Base-by-base conservation (phyloP, 2,888 invertebrate species). In the Dascillus cervinus region DNA sequence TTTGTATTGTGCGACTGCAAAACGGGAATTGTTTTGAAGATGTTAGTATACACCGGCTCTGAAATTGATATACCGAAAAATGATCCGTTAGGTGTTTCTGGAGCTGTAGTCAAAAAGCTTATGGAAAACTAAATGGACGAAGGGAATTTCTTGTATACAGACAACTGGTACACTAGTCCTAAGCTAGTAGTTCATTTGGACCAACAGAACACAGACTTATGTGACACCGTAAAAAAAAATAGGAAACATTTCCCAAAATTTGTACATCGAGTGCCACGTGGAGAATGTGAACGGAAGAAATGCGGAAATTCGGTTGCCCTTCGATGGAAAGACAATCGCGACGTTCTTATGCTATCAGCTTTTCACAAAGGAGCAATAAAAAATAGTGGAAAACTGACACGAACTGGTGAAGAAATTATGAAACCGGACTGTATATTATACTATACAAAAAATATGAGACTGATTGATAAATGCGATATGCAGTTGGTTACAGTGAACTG, bases 1-100 rank as follows among this genome's bases (percentile, higher is more conserved):
- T 50, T 47, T 36, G 49, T 50, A 39, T 26, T 52, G 13, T 47
- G 49, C 22, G n/a, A n/a, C n/a, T n/a, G n/a, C n/a, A n/a, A n/a
- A n/a, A n/a, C n/a, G n/a, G n/a, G n/a, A n/a, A n/a, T n/a, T n/a
- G n/a, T n/a, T n/a, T n/a, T n/a, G n/a, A n/a, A n/a, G n/a, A n/a
- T n/a, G n/a, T n/a, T n/a, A n/a, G n/a, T n/a, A n/a, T n/a, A n/a
- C n/a, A n/a, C n/a, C n/a, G n/a, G n/a, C n/a, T n/a, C n/a, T n/a
- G n/a, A n/a, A n/a, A n/a, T n/a, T n/a, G n/a, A n/a, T n/a, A n/a
- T n/a, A n/a, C n/a, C n/a, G n/a, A n/a, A n/a, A 9, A 20, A 29
- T 33, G 22, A 10, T 20, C 29, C 14, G 13, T 28, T 17, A 28
- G 3, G 11, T 5, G 21, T 27, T 27, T 32, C 27, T 14, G 26